Base-by-base conservation (phyloP, 2,888 invertebrate species). In the Tinea pellionella region DNA sequence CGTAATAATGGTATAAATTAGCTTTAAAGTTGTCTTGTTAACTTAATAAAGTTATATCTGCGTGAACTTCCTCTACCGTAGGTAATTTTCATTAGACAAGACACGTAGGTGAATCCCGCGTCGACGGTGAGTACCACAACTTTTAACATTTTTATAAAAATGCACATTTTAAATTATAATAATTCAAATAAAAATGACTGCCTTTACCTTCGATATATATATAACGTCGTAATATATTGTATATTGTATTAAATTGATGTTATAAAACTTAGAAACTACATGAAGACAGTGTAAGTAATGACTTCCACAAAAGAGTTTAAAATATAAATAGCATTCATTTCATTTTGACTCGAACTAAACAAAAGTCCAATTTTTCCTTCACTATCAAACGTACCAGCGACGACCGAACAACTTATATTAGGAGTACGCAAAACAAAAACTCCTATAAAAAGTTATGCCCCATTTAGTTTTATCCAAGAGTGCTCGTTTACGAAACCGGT, bases 361-460 rank as follows among this genome's bases (percentile, higher is more conserved):
- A 55, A 24, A 57, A 57, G 29, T 57, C 57, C 57, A 57, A 57
- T 57, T 57, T 57, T 57, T 57, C 57, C 32, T 57, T n/a, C 32
- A 57, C 57, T 57, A 57, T 57, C 57, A 57, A 32, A 32, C 57
- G n/a, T 19, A 32, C 9, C 59, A 43, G 29, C 61, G 61, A 29
- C 61, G 59, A 55, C 57, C 59, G 43, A 47, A 24, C 59, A 69
- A 69, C 66, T 69, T 67, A 70, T 71, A 71, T 73, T 72, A 70
- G 64, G 71, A 67, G 68, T 72, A 69, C 69, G 72, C 71, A 69
- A 71, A 75, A 76, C 76, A 76, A 75, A 74, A 77, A 71, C 70
- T 69, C 69, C 71, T 72, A 80, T 83, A 83, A 83, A 83, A 82
- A 78, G 76, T 82, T 78, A 81, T 77, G 75, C 70, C 70, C 77